phyloP scores from a whole-genome alignment of 2,888 invertebrate species.

The Electrophaes corylata region DNA sequence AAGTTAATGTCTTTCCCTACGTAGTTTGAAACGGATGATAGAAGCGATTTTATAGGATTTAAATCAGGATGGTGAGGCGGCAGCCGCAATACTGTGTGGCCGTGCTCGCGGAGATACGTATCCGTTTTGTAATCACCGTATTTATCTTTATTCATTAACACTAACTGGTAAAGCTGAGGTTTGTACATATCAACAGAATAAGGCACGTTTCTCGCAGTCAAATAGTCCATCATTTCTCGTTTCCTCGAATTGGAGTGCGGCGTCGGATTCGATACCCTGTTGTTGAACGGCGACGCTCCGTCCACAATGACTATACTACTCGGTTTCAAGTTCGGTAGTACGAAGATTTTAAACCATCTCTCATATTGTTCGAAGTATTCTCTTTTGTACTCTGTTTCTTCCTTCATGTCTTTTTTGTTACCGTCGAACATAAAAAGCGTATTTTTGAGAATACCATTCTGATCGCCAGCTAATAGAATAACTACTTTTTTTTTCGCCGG shows the following conservation, averaged over 20 bases:
- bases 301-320: constrained; percentile 49
- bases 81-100: constrained; percentile 44
- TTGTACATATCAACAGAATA: constrained; percentile 48
- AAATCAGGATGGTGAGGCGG: constrained; percentile 46
- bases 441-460: constrained; percentile 41
- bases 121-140: constrained; percentile 47
- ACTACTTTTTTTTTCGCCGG: constrained; percentile 46
- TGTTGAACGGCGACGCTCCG: constrained; percentile 45
- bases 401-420: constrained; percentile 47
- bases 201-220: constrained; percentile 46
- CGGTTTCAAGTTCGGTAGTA: constrained; percentile 46
- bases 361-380: constrained; percentile 49
- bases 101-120: constrained; percentile 41
- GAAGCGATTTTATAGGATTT: constrained; percentile 43
- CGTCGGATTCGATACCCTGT: constrained; percentile 42
- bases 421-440: constrained; percentile 46
- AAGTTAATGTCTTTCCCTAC: constrained; percentile 44
- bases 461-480: constrained; percentile 47
- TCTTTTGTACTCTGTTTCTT: constrained; percentile 42
- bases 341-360: constrained; percentile 46
- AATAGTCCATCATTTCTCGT: constrained; percentile 50
- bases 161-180: constrained; percentile 47
- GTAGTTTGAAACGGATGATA: constrained; percentile 41
- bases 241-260: constrained; percentile 48
- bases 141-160: constrained; percentile 46